Evolutionary conservation across 2,888 invertebrate species (phyloP).

Genomic region (Camptogramma bilineatum): DNA sequence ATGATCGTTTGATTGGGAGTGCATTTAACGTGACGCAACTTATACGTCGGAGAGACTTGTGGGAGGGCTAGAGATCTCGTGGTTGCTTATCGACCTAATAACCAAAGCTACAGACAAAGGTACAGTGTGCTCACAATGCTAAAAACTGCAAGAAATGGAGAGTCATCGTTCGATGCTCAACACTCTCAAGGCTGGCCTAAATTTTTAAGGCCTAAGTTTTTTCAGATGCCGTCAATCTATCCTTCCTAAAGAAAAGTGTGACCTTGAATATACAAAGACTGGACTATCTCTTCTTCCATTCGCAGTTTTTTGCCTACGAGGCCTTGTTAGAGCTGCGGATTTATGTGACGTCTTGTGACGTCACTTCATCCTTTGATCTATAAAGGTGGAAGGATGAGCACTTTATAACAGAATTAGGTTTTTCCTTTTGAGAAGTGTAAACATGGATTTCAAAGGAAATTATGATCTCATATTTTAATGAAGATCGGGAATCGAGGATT

Average conservation of each 20-base stretch:
- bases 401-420: constrained; percentile 21
- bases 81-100: too few species aligned
- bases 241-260: neutral
- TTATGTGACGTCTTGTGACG: constrained; percentile 31
- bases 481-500: neutral
- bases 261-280: neutral
- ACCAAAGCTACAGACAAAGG: too few species aligned
- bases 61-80: too few species aligned
- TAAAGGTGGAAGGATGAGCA: constrained; percentile 17
- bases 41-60: too few species aligned
- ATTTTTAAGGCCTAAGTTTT: too few species aligned
- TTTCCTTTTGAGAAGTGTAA: neutral
- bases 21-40: too few species aligned
- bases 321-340: constrained; percentile 32
- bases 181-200: too few species aligned
- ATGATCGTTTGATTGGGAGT: too few species aligned
- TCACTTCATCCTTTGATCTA: constrained; percentile 27
- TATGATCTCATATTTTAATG: neutral
- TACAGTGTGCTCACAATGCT: too few species aligned
- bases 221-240: too few species aligned
- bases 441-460: neutral
- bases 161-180: too few species aligned
- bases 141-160: too few species aligned
- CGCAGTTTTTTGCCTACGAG: constrained; percentile 11
- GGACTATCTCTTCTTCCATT: constrained; percentile 6